phyloP scores from a whole-genome alignment of 2,113 vertebrate species.

The Hemiscyllium ocellatum region DNA sequence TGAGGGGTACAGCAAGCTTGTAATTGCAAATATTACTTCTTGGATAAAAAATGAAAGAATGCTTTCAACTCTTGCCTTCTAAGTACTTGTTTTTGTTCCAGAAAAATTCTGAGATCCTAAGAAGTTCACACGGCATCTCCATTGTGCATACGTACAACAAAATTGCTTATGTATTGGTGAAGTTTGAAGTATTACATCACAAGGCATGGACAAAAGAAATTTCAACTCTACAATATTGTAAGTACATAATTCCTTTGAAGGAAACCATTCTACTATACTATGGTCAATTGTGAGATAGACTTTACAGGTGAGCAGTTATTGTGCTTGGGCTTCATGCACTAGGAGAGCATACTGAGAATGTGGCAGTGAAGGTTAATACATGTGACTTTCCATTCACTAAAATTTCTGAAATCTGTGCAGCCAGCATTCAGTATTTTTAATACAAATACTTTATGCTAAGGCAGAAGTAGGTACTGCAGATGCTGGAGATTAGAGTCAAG shows the following conservation, averaged over 20 bases:
- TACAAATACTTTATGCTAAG: not conserved
- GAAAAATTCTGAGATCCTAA: conserved; percentile 67
- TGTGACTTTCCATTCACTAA: not conserved
- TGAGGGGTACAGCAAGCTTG: not conserved
- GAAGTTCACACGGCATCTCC: conserved; percentile 60
- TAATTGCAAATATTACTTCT: not conserved
- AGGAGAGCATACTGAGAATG: not conserved
- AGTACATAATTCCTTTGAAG: conserved; percentile 41
- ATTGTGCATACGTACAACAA: conserved; percentile 66
- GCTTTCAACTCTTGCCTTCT: not conserved
- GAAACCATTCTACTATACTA: not conserved
- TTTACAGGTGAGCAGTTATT: not conserved
- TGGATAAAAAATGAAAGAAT: not conserved
- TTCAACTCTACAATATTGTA: conserved; percentile 57
- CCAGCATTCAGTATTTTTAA: not conserved
- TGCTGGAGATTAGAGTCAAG: no score
- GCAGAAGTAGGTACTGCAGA: no score
- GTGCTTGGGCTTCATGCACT: not conserved
- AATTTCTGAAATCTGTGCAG: not conserved
- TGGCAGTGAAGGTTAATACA: not conserved
- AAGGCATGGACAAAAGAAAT: conserved; percentile 63
- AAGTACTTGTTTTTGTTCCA: conserved; percentile 42
- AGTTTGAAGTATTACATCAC: conserved; percentile 65
- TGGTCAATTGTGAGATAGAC: not conserved
- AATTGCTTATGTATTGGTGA: conserved; percentile 59